Conservation (phyloP, 2,888 invertebrate species). For the Melanotus villosus region DNA sequence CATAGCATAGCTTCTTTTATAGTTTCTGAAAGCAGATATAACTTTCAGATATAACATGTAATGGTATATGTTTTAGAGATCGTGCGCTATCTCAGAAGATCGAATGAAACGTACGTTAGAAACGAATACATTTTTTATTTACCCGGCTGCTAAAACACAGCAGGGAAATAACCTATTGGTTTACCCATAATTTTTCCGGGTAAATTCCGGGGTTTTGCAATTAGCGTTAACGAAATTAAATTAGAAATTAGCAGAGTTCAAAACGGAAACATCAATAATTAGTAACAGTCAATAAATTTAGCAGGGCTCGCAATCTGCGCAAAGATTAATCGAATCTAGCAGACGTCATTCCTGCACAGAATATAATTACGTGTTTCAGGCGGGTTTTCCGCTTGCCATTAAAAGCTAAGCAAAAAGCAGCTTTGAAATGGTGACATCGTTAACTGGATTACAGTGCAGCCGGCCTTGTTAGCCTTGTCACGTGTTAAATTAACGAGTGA, state of each 20-base stretch:
- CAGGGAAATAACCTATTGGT: too few relatives aligned
- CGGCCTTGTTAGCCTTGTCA: constrained; percentile 41
- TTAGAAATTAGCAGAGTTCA: not conserved
- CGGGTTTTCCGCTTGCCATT: constrained; percentile 32
- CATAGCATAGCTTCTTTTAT: too few relatives aligned
- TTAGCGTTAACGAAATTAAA: constrained; percentile 2
- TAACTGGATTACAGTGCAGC: constrained; percentile 40
- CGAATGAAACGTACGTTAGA: too few relatives aligned
- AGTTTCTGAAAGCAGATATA: too few relatives aligned
- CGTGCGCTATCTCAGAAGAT: too few relatives aligned
- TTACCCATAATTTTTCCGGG: too few relatives aligned
- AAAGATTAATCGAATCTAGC: constrained; percentile 26
- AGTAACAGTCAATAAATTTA: constrained; percentile 27
- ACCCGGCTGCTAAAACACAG: too few relatives aligned
- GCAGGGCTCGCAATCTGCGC: constrained; percentile 25
- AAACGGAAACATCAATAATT: not conserved
- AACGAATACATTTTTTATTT: too few relatives aligned
- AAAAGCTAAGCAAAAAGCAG: constrained; percentile 40
- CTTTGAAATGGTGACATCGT: constrained; percentile 43
- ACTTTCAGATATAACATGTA: too few relatives aligned
- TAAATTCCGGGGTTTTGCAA: too few relatives aligned
- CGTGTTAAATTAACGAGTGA: constrained; percentile 43
- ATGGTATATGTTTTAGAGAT: too few relatives aligned
- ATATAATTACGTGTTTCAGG: constrained; percentile 39
- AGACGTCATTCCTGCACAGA: constrained; percentile 33